phyloP scores from a whole-genome alignment of 1,140 invertebrate genomes.

The Calliopsis andreniformis region DNA sequence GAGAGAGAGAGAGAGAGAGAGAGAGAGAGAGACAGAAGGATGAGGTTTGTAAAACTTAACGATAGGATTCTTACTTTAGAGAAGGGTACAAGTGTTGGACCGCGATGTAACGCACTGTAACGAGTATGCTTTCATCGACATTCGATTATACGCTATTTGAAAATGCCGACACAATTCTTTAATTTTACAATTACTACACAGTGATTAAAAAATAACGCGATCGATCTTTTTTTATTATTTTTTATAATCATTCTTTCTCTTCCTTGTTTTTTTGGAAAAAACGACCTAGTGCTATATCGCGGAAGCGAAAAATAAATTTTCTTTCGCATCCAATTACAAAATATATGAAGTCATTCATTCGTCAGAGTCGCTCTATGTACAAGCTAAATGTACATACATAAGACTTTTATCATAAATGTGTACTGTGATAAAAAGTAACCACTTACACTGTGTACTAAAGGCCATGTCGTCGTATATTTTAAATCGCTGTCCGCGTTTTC shows the following conservation, averaged over 20 bases:
- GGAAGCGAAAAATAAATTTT: constrained; percentile 57
- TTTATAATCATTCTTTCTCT: constrained; percentile 25
- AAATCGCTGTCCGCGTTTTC: constrained; percentile 45
- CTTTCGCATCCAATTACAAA: constrained; percentile 65
- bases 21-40: too few relatives aligned
- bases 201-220: constrained; percentile 56
- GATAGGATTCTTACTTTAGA: constrained; percentile 18
- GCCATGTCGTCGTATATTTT: constrained; percentile 58
- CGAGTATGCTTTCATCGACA: not conserved
- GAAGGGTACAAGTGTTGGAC: constrained; percentile 3
- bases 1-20: too few relatives aligned
- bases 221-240: constrained; percentile 26
- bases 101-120: constrained; percentile 3
- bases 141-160: constrained; percentile 14
- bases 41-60: not conserved
- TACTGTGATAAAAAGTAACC: constrained; percentile 61
- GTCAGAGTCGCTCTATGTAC: constrained; percentile 60
- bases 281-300: constrained; percentile 40
- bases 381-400: constrained; percentile 62
- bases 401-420: constrained; percentile 50
- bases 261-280: constrained; percentile 50
- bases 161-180: constrained; percentile 25
- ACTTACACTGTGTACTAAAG: constrained; percentile 62
- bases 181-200: constrained; percentile 30
- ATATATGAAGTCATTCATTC: constrained; percentile 61